phyloP scores from a whole-genome alignment of 53 echinoderm and acorn worm genomes.

The Echinarachnius parma region DNA sequence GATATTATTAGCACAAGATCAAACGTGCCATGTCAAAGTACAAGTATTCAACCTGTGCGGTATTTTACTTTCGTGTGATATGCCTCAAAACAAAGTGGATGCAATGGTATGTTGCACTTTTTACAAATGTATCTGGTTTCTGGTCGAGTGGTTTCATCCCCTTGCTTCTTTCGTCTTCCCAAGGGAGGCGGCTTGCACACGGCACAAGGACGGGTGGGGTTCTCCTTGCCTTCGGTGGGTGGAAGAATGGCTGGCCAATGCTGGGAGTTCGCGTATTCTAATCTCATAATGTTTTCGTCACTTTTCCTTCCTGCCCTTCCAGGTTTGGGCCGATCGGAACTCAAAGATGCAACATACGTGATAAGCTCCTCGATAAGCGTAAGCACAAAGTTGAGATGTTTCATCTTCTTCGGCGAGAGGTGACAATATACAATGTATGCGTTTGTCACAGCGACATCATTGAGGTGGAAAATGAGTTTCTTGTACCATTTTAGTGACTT shows the following conservation, averaged over 20 bases:
- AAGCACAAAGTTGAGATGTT: no score
- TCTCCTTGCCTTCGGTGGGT: neutral
- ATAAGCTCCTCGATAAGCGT: no score
- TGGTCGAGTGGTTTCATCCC: neutral
- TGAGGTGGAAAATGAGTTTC: no score
- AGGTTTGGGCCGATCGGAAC: no score
- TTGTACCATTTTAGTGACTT: conserved; percentile 20
- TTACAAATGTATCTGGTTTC: conserved; percentile 12
- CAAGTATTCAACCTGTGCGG: neutral
- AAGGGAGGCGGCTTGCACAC: conserved; percentile 4
- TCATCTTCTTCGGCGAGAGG: no score
- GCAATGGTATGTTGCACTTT: conserved; percentile 3
- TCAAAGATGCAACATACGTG: no score
- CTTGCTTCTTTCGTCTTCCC: neutral
- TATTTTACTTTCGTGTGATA: conserved; percentile 6
- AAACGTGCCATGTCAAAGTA: no score
- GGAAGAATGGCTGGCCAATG: conserved; percentile 3
- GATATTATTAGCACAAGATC: no score
- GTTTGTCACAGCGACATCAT: no score
- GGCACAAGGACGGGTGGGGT: conserved; percentile 5
- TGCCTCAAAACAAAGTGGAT: conserved; percentile 10
- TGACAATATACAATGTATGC: no score
- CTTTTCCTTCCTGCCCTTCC: neutral
- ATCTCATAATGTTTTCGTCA: neutral
- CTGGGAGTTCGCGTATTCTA: neutral